These are phyloP conservation scores for Lineus longissimus DNA, from an alignment of 1,140 invertebrate genomes.

Conservation along the genomic window DNA sequence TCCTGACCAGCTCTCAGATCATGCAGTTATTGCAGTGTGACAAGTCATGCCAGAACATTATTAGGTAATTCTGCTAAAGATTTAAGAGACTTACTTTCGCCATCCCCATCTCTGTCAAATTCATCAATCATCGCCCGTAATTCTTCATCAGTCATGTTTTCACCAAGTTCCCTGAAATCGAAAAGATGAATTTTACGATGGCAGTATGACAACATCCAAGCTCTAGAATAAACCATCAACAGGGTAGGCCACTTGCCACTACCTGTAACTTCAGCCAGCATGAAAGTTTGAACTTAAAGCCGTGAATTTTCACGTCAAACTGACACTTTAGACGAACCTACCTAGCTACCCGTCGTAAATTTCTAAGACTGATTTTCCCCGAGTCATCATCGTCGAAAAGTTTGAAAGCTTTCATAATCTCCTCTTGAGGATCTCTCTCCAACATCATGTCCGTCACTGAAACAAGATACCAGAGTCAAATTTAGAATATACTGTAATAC, in stretches of 20 bases:
- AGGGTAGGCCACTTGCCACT: too few relatives aligned
- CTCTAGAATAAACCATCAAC: too few relatives aligned
- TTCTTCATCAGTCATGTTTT: conserved; percentile 54
- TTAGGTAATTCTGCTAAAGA: too few relatives aligned
- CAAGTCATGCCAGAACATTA: too few relatives aligned
- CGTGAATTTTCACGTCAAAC: too few relatives aligned
- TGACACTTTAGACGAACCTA: too few relatives aligned
- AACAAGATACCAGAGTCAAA: too few relatives aligned
- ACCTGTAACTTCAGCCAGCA: too few relatives aligned
- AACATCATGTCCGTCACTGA: conserved; percentile 55
- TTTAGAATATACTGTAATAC: too few relatives aligned
- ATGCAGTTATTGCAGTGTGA: too few relatives aligned
- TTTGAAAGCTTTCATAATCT: conserved; percentile 54
- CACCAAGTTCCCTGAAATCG: conserved; percentile 51
- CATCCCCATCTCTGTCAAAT: conserved; percentile 54
- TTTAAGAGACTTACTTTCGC: conserved; percentile 55
- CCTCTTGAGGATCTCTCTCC: conserved; percentile 52
- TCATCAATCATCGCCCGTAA: conserved; percentile 56
- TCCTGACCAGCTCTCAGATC: too few relatives aligned
- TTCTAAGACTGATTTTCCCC: conserved; percentile 53
- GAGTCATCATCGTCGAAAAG: conserved; percentile 55
- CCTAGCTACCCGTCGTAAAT: conserved; percentile 52
- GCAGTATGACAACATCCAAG: neutral
- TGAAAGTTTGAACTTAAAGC: too few relatives aligned
- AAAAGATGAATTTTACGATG: neutral